Percentiles rank a stretch among this genome's conserved stretches.
Conservation (phyloP, 2,797 vertebrate genomes). For the Parauchenoglanis ngamensis region DNA sequence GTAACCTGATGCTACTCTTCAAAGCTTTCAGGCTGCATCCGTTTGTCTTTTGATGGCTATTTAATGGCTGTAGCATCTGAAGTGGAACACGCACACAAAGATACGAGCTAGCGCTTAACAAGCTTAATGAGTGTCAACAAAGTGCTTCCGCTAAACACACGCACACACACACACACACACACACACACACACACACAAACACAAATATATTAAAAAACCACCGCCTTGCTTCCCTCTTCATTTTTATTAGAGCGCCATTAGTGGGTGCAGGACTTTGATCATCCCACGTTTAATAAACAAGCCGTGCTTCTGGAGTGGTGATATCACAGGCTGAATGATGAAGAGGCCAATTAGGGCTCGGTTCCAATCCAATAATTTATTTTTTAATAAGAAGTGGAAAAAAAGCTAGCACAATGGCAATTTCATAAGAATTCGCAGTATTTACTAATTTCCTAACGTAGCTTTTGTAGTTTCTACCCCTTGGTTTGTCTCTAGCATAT, state of each 20-base stretch:
- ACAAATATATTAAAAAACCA: neutral
- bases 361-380: neutral
- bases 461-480: neutral
- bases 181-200: neutral
- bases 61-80: neutral
- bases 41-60: constrained; percentile 18
- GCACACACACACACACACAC: neutral
- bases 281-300: constrained; percentile 4
- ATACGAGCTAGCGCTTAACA: constrained; percentile 17
- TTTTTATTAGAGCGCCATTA: constrained; percentile 7
- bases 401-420: neutral
- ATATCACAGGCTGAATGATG: too few relatives aligned
- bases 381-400: neutral
- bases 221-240: neutral
- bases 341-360: neutral
- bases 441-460: neutral
- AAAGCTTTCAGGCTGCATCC: neutral
- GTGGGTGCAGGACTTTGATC: constrained; percentile 5
- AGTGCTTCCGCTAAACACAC: constrained; percentile 8
- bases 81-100: constrained; percentile 18
- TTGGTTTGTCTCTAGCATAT: neutral
- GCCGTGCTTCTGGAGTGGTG: neutral
- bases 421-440: neutral
- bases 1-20: neutral
- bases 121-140: constrained; percentile 23